A percentile compares a stretch with the other conserved stretches of the same genome.
Conservation (phyloP, 2,797 vertebrate species). For the Hippopotamyrus pictus region DNA sequence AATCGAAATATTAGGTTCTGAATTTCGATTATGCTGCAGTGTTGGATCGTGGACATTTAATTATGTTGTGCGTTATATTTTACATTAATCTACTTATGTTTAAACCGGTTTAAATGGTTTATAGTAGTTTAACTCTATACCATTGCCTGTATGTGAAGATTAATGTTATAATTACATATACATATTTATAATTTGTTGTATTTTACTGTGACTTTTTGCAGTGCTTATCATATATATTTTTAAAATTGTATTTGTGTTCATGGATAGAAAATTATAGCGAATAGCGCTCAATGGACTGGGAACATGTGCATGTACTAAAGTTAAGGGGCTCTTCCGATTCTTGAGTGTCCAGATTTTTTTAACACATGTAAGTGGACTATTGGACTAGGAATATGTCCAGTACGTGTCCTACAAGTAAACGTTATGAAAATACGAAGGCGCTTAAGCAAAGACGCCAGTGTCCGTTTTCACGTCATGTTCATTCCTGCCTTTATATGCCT, state of each 20-base stretch:
- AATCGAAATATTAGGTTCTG: neutral
- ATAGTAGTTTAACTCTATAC: neutral
- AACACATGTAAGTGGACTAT: neutral
- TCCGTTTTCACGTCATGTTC: neutral
- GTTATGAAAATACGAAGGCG: neutral
- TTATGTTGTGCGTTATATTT: neutral
- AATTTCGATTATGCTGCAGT: neutral
- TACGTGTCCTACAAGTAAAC: neutral
- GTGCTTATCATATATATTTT: neutral
- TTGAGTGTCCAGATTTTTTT: neutral
- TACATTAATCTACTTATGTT: neutral
- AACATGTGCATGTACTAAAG: neutral
- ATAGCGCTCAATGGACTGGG: neutral
- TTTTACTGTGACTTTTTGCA: neutral
- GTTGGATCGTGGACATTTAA: neutral
- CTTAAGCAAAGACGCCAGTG: neutral
- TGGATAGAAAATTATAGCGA: neutral
- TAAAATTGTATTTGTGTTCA: neutral
- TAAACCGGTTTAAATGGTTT: neutral
- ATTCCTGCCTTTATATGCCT: constrained; percentile 24
- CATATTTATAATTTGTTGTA: neutral
- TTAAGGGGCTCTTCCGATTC: neutral
- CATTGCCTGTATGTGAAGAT: neutral
- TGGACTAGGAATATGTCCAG: neutral
- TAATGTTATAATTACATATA: neutral